phyloP scores from a whole-genome alignment of 2,888 invertebrate species.

The Dryobotodes eremita region DNA sequence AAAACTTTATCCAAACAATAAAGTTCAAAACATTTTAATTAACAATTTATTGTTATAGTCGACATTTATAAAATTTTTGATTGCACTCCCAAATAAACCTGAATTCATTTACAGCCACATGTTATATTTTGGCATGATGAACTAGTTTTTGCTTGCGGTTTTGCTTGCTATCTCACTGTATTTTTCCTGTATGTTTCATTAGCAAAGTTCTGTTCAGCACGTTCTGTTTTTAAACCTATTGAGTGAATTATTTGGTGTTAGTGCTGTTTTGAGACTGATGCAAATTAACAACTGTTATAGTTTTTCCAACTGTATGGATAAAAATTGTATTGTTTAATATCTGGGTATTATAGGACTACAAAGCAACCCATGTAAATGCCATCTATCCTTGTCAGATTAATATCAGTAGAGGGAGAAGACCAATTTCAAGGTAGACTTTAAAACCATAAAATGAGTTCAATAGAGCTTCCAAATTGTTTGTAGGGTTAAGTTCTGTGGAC shows the following conservation, averaged over 20 bases:
- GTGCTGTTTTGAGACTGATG: no score
- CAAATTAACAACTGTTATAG: no score
- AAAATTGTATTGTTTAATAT: not conserved
- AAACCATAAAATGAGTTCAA: not conserved
- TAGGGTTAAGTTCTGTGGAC: not conserved
- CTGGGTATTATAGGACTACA: not conserved
- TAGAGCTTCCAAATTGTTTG: not conserved
- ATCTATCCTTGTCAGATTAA: not conserved
- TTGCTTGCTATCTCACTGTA: not conserved
- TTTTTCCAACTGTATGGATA: no score
- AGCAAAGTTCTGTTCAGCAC: not conserved
- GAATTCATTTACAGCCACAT: slow-evolving; percentile 49
- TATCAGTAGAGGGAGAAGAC: not conserved
- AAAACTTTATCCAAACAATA: slow-evolving; percentile 73
- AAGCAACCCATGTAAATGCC: not conserved
- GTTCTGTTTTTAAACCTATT: no score
- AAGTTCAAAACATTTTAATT: slow-evolving; percentile 75
- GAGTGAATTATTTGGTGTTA: no score
- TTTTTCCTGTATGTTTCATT: not conserved
- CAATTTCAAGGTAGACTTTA: not conserved
- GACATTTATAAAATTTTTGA: slow-evolving; percentile 43
- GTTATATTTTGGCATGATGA: slow-evolving; percentile 40
- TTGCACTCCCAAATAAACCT: slow-evolving; percentile 56
- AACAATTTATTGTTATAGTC: slow-evolving; percentile 66
- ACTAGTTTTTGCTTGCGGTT: slow-evolving; percentile 24